Percentiles rank a stretch among this genome's conserved stretches.
phyloP scores from a whole-genome alignment of 2,888 invertebrate genomes.

The Drosophila diplacantha region DNA sequence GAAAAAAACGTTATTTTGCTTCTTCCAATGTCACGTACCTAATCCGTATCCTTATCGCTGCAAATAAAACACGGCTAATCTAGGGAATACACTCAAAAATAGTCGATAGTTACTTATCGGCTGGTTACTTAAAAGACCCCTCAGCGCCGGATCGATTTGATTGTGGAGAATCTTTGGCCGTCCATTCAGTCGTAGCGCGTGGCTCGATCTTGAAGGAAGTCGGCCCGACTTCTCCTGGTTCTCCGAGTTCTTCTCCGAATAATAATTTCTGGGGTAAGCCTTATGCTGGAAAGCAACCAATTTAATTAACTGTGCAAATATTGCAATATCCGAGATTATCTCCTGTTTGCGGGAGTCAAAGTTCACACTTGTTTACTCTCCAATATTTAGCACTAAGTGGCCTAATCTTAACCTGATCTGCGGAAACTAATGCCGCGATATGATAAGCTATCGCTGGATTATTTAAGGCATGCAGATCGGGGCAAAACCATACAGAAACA shows the following conservation, averaged over 20 bases:
- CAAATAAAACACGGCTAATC: conserved; percentile 53
- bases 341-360: conserved; percentile 22
- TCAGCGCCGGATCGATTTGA: conserved; percentile 41
- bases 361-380: conserved; percentile 26
- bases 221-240: conserved; percentile 2
- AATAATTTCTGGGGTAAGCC: conserved; percentile 13
- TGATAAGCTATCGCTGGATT: conserved; percentile 56
- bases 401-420: conserved; percentile 38
- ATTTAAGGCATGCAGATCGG: conserved; percentile 33
- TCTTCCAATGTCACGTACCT: conserved; percentile 15
- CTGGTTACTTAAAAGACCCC: conserved; percentile 55
- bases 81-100: conserved; percentile 35
- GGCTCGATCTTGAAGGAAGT: conserved; percentile 29
- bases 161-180: conserved; percentile 17
- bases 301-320: conserved; percentile 2
- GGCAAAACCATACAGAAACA: conserved; percentile 24
- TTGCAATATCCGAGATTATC: neutral
- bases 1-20: neutral
- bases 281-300: neutral
- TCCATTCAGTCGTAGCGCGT: conserved; percentile 43
- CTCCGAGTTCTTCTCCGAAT: neutral
- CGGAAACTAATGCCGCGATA: conserved; percentile 32
- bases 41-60: conserved; percentile 66
- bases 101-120: conserved; percentile 46
- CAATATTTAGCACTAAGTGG: conserved; percentile 10